Conservation (phyloP, 1,140 invertebrate genomes). For the Bombus confusus region DNA sequence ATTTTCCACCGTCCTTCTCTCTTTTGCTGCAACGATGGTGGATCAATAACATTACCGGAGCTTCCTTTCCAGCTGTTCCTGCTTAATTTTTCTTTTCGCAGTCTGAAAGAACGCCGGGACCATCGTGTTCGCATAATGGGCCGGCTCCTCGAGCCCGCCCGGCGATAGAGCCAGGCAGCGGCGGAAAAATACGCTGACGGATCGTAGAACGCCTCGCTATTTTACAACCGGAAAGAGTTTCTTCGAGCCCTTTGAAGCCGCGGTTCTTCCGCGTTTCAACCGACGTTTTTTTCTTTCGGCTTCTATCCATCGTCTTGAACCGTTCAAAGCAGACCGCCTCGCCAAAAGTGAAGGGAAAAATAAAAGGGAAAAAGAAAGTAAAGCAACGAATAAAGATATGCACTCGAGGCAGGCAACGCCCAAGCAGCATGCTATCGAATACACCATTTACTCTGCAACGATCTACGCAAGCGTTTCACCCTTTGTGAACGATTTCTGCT, state of each 20-base stretch:
- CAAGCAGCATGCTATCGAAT: neutral
- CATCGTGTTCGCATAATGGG: conserved; percentile 36
- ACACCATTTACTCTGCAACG: neutral
- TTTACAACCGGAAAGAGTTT: conserved; percentile 47
- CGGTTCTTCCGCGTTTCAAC: neutral
- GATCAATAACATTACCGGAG: conserved; percentile 16
- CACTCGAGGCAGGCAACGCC: neutral
- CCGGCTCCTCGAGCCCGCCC: neutral
- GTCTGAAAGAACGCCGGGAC: conserved; percentile 9
- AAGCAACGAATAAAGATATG: neutral
- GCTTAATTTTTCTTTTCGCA: conserved; percentile 38
- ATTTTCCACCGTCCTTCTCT: neutral
- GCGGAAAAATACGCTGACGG: conserved; percentile 34
- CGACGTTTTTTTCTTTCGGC: conserved; percentile 6
- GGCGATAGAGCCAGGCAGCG: neutral
- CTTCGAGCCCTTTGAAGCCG: conserved; percentile 38
- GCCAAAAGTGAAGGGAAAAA: conserved; percentile 8
- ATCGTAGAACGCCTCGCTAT: conserved; percentile 35
- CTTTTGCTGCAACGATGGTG: neutral
- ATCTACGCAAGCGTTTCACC: conserved; percentile 10
- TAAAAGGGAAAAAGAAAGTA: neutral
- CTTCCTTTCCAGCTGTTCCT: neutral
- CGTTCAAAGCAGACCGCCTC: conserved; percentile 1
- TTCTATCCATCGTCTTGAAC: conserved; percentile 3
- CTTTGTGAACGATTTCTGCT: conserved; percentile 19